Percentiles rank a stretch among this genome's conserved stretches.
Conservation (phyloP, 2,797 vertebrate genomes). For the Taenioides sp. region DNA sequence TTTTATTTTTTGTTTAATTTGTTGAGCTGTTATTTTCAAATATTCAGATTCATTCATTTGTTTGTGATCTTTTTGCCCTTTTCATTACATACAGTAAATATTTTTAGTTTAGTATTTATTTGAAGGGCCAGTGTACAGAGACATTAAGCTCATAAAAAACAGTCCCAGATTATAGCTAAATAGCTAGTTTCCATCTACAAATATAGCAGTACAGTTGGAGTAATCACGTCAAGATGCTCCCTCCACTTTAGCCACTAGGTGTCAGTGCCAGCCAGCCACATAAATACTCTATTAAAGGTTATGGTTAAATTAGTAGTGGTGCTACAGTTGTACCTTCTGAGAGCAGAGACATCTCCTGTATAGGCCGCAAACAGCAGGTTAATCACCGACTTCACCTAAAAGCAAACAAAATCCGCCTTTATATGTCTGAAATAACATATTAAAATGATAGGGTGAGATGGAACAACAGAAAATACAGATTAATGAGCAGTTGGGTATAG, state of each 20-base stretch:
- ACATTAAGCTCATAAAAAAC: too few species aligned
- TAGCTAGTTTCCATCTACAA: too few species aligned
- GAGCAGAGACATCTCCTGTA: conserved; percentile 93
- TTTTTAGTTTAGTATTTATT: too few species aligned
- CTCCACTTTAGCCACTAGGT: conserved; percentile 1
- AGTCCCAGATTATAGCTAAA: too few species aligned
- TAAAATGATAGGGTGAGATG: too few species aligned
- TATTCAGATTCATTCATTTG: too few species aligned
- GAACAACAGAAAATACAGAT: neutral
- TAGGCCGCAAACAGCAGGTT: conserved; percentile 97
- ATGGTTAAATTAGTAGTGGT: neutral
- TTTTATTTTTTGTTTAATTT: too few species aligned
- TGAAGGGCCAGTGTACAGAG: too few species aligned
- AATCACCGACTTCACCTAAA: conserved; percentile 97
- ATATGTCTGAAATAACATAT: neutral
- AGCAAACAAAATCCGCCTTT: neutral
- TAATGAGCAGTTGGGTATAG: neutral
- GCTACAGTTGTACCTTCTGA: conserved; percentile 83
- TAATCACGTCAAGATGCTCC: too few species aligned
- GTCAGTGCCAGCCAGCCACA: conserved; percentile 1
- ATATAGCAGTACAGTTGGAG: too few species aligned
- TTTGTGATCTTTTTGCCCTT: neutral
- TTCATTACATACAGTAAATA: too few species aligned
- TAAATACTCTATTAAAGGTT: neutral
- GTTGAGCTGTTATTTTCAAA: too few species aligned